phyloP scores from a whole-genome alignment of 2,797 vertebrate genomes.

The Sebastes minor region DNA sequence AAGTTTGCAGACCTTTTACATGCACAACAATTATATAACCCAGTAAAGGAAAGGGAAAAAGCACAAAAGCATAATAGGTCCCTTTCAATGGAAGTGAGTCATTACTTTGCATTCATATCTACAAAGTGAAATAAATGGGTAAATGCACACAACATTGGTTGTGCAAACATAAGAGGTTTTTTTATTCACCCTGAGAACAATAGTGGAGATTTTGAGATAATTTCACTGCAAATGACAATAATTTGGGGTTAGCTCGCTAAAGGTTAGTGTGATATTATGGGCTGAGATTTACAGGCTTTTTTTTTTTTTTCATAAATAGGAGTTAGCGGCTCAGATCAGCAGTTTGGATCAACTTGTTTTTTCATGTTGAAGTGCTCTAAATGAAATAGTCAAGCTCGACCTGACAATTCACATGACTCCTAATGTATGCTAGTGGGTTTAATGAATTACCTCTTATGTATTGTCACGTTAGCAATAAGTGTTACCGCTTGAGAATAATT shows the following conservation, averaged over 20 bases:
- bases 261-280: background rate
- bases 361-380: background rate
- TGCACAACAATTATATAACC: too few species aligned
- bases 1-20: too few species aligned
- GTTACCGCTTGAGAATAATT: background rate
- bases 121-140: background rate
- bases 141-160: background rate
- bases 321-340: background rate
- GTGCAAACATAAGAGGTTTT: background rate
- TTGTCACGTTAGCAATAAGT: background rate
- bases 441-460: background rate
- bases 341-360: background rate
- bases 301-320: background rate
- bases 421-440: background rate
- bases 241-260: background rate
- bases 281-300: background rate
- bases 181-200: background rate
- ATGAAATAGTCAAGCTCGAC: background rate
- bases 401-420: background rate
- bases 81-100: background rate
- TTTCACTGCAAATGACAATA: background rate
- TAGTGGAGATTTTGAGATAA: background rate
- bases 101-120: background rate
- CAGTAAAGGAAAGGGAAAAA: too few species aligned
- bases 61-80: too few species aligned